These are phyloP conservation scores for Andrena flavipes DNA, from an alignment of 2,888 invertebrate species.

Conservation along the genomic window DNA sequence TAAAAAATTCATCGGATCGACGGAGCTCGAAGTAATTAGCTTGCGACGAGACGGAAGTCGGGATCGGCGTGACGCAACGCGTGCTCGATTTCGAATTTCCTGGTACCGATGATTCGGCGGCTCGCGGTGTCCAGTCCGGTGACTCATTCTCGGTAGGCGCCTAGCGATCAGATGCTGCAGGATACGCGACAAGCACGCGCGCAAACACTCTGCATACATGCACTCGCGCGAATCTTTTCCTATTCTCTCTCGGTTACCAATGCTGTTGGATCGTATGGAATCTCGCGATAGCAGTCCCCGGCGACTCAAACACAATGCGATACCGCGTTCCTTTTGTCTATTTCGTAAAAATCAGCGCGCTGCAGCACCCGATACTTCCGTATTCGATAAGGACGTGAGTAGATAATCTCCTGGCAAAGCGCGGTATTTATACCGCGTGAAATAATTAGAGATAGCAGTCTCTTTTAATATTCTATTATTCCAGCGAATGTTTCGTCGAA, in stretches of 20 bases:
- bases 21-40: not conserved
- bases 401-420: constrained; percentile 13
- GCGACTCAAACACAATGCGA: constrained; percentile 12
- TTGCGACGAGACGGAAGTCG: constrained; percentile 42
- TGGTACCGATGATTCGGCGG: constrained; percentile 69
- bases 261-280: constrained; percentile 10
- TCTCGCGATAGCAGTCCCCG: constrained; percentile 12
- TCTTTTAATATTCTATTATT: not conserved
- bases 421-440: not conserved
- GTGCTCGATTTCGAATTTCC: constrained; percentile 68
- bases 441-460: not conserved
- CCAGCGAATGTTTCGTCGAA: not conserved
- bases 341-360: constrained; percentile 1
- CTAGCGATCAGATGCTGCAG: constrained; percentile 49
- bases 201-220: not conserved
- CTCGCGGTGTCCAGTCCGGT: constrained; percentile 37
- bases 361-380: not conserved
- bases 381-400: not conserved
- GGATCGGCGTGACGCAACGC: constrained; percentile 58
- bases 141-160: constrained; percentile 66
- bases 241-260: not conserved
- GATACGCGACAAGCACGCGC: not conserved
- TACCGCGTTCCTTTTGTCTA: constrained; percentile 16
- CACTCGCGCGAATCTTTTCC: not conserved
- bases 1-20: constrained; percentile 40